These are phyloP conservation scores for Thecocarcelia acutangulata DNA, from an alignment of 2,888 invertebrate species.

Conservation along the genomic window DNA sequence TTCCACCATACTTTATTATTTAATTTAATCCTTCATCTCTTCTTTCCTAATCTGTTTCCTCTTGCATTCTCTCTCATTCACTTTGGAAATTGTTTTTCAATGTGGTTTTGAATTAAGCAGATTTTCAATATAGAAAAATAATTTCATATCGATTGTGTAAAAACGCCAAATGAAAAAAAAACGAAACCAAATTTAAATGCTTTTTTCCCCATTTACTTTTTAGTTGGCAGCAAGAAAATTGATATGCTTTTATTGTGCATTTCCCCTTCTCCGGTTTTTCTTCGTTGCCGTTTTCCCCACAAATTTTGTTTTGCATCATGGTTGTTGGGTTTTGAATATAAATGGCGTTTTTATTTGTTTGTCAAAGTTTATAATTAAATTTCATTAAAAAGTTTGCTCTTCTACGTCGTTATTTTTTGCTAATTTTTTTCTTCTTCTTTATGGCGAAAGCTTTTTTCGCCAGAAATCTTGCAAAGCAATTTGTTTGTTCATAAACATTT, in stretches of 20 bases:
- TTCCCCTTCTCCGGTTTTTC: background rate
- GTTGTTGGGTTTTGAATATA: conserved; percentile 57
- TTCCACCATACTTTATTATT: too few species aligned
- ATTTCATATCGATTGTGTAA: conserved; percentile 25
- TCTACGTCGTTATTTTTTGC: conserved; percentile 9
- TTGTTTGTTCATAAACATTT: conserved; percentile 58
- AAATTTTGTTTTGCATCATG: conserved; percentile 18
- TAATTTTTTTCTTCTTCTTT: conserved; percentile 7
- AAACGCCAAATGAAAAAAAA: conserved; percentile 11
- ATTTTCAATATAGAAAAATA: conserved; percentile 6
- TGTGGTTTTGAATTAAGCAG: conserved; percentile 26
- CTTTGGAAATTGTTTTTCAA: background rate
- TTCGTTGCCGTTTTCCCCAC: background rate
- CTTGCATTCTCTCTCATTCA: background rate
- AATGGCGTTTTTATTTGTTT: conserved; percentile 67
- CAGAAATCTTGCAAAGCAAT: conserved; percentile 57
- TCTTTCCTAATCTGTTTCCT: background rate
- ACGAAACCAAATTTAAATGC: conserved; percentile 26
- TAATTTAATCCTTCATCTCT: too few species aligned
- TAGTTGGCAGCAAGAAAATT: conserved; percentile 21
- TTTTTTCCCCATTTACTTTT: background rate
- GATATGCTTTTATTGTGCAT: conserved; percentile 29
- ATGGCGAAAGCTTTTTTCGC: background rate
- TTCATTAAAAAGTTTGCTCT: conserved; percentile 67
- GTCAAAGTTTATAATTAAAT: conserved; percentile 70